A percentile compares a stretch with the other conserved stretches of the same genome.
phyloP scores from a whole-genome alignment of 2,797 vertebrate species.

The Pelobates cultripes region DNA sequence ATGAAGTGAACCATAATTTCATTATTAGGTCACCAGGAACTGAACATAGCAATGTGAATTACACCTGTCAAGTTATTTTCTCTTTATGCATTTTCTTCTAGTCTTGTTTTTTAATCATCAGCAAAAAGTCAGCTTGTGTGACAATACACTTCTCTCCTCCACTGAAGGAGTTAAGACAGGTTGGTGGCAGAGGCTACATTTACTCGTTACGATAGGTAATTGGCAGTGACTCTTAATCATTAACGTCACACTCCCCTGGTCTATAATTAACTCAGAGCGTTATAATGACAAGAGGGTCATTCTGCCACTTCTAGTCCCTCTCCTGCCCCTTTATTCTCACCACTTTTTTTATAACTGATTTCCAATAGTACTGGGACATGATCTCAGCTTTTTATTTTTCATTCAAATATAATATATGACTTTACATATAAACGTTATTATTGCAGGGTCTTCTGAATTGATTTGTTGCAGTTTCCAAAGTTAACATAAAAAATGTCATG shows the following conservation, averaged over 20 bases:
- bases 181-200: conserved; percentile 46
- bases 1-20: too few relatives aligned
- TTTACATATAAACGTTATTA: too few relatives aligned
- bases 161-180: conserved; percentile 31
- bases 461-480: too few relatives aligned
- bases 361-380: too few relatives aligned
- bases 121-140: too few relatives aligned
- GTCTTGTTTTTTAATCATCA: too few relatives aligned
- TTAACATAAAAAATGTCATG: too few relatives aligned
- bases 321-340: neutral
- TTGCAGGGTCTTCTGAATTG: too few relatives aligned
- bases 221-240: conserved; percentile 49
- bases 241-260: conserved; percentile 43
- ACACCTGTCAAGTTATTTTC: too few relatives aligned
- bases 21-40: too few relatives aligned
- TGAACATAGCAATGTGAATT: too few relatives aligned
- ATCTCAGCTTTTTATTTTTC: neutral
- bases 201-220: conserved; percentile 51
- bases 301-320: neutral
- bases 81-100: too few relatives aligned
- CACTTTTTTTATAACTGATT: neutral
- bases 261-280: conserved; percentile 51
- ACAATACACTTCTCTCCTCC: neutral
- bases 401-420: neutral
- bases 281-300: conserved; percentile 47